A percentile compares a stretch with the other conserved stretches of the same genome.
These are phyloP conservation scores for Accipiter cooperii DNA, from an alignment of 2,113 vertebrate species.

Conservation along the genomic window DNA sequence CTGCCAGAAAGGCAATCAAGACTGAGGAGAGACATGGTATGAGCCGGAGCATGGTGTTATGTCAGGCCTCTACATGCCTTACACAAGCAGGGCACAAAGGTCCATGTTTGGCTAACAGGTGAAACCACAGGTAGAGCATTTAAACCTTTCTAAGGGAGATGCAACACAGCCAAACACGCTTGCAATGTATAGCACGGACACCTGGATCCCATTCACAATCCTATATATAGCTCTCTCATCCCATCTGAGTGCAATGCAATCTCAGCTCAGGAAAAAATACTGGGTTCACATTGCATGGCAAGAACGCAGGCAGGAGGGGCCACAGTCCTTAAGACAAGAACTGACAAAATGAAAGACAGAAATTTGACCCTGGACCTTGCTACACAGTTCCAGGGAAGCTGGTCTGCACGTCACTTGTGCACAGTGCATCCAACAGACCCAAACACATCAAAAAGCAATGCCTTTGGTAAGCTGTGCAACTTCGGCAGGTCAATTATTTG, in stretches of 20 bases:
- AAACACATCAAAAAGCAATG: background rate
- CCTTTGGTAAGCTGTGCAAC: background rate
- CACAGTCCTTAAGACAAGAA: background rate
- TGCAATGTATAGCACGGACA: background rate
- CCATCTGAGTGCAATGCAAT: accelerated
- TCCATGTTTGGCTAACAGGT: background rate
- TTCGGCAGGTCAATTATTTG: background rate
- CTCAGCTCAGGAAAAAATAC: background rate
- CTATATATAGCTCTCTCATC: background rate
- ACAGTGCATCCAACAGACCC: background rate
- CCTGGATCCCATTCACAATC: background rate
- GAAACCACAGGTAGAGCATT: background rate
- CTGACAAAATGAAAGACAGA: background rate
- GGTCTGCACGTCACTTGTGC: background rate
- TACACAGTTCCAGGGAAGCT: background rate
- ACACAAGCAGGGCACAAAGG: background rate
- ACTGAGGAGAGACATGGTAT: background rate
- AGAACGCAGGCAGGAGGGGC: background rate
- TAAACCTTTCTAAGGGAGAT: background rate
- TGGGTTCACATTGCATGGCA: accelerated
- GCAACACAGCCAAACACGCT: background rate
- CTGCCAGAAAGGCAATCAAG: background rate
- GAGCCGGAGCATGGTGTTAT: background rate
- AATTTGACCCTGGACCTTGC: background rate
- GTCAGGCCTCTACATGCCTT: background rate